Base-by-base conservation (phyloP, 2,888 invertebrate species). In the Geophilus truncorum region DNA sequence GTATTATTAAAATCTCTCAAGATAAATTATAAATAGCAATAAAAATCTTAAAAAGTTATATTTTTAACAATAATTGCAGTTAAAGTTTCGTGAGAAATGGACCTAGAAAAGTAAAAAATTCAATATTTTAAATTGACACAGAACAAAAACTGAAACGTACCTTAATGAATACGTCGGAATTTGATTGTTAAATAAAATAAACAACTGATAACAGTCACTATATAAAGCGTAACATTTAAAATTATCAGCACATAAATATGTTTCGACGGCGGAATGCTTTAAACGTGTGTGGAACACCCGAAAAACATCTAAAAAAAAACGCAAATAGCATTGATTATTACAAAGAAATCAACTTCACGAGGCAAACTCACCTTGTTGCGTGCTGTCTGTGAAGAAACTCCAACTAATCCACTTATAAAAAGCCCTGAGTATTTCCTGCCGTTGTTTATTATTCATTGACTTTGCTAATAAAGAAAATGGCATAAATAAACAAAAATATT, bases 211-310 rank as follows among this genome's bases (percentile, higher is more conserved):
- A 82, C 91, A 90, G 9, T 89, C 90, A 1, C 90, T 89, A 85
- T 91, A 91, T 23, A 92, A 89, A 0, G 93, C 93, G 85, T 94
- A 93, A 84, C 94, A 94, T 87, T 95, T 95, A 86, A 94, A 93
- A 86, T 93, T 94, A 85, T 95, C 94, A 0, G 94, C 93, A 86
- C 92, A 92, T 92, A 94, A 93, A 86, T 94, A 94, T 0, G 92
- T 92, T 87, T 94, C 93, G 23, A 86, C 84, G 82, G 89, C 87
- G 82, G 87, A 18, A 36, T 78, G 78, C 23, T 78, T 78, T 78
- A 78, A 36, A 7, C 78, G 30, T 10, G 78, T 28, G 40, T 78
- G 78, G 36, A 34, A 78, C 34, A 36, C 36, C 10, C n/a, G 30
- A 18, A 32, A 25, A 32, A n/a, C 21, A 10, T 28, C 76, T 76